Percentiles rank a stretch among this genome's conserved stretches.
Evolutionary conservation across 2,113 vertebrate species (phyloP).

Genomic region (Solenodon paradoxus): DNA sequence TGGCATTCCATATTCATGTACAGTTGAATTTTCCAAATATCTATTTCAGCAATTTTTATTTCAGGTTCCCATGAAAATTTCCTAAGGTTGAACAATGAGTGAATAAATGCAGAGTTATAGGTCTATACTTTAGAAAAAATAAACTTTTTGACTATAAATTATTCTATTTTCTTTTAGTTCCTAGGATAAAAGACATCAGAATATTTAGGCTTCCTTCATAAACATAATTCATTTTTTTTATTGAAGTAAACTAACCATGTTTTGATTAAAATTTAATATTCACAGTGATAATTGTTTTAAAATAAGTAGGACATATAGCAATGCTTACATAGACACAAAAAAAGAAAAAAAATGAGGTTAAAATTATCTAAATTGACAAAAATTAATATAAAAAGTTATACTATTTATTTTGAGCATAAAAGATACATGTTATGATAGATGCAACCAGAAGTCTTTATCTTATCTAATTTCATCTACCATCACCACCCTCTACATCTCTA

Average conservation of each 20-base stretch:
- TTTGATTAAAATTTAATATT: not conserved
- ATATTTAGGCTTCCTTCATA: not conserved
- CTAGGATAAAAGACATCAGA: not conserved
- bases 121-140: constrained; percentile 26
- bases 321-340: not conserved
- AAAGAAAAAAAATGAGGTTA: not conserved
- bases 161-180: not conserved
- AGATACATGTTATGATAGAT: too few relatives aligned
- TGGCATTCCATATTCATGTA: not conserved
- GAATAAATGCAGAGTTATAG: constrained; percentile 4
- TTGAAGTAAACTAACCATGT: not conserved
- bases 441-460: not conserved
- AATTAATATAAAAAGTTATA: not conserved
- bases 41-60: not conserved
- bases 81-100: not conserved
- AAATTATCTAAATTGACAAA: not conserved
- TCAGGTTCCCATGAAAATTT: not conserved
- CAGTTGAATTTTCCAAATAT: not conserved
- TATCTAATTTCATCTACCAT: not conserved
- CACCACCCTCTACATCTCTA: accelerated
- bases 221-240: not conserved
- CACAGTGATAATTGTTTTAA: not conserved
- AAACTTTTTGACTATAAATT: not conserved
- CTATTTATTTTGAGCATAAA: not conserved
- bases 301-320: not conserved